Conservation (phyloP, 2,888 invertebrate species). For the Amphipoea oculea region DNA sequence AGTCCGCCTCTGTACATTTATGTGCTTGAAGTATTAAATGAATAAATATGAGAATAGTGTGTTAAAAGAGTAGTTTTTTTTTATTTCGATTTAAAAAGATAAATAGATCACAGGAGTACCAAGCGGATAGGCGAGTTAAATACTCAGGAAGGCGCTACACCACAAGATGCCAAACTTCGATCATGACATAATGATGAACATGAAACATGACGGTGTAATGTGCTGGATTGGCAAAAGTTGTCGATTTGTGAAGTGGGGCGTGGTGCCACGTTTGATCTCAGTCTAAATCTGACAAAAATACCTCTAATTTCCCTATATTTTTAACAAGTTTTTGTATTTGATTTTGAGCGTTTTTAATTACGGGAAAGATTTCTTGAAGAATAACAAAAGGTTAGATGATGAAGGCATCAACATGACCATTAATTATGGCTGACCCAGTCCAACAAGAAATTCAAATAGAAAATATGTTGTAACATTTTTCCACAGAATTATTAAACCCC, state of each 20-base stretch:
- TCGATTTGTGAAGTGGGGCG: not conserved
- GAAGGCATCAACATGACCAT: constrained; percentile 6
- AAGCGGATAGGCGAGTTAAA: not conserved
- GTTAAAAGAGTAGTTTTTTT: not conserved
- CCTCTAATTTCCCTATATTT: too few relatives aligned
- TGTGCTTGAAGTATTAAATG: too few relatives aligned
- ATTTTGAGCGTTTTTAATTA: not conserved
- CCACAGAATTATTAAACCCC: constrained; percentile 39
- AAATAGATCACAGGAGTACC: too few relatives aligned
- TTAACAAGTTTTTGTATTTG: too few relatives aligned
- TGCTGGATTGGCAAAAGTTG: not conserved
- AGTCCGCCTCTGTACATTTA: too few relatives aligned
- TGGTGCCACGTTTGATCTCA: too few relatives aligned
- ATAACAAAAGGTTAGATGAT: not conserved
- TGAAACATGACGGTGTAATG: not conserved
- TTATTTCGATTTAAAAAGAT: too few relatives aligned
- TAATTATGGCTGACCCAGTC: constrained; percentile 17
- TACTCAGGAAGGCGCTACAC: not conserved
- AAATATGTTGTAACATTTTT: constrained; percentile 36
- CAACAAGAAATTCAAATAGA: constrained; percentile 7
- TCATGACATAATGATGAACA: not conserved
- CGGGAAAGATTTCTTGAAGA: not conserved
- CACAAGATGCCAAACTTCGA: not conserved
- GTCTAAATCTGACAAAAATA: too few relatives aligned
- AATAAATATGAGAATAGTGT: not conserved